A percentile compares a stretch with the other conserved stretches of the same genome.
Evolutionary conservation across 1,140 invertebrate genomes (phyloP).

Genomic region (Eulimnadia texana): DNA sequence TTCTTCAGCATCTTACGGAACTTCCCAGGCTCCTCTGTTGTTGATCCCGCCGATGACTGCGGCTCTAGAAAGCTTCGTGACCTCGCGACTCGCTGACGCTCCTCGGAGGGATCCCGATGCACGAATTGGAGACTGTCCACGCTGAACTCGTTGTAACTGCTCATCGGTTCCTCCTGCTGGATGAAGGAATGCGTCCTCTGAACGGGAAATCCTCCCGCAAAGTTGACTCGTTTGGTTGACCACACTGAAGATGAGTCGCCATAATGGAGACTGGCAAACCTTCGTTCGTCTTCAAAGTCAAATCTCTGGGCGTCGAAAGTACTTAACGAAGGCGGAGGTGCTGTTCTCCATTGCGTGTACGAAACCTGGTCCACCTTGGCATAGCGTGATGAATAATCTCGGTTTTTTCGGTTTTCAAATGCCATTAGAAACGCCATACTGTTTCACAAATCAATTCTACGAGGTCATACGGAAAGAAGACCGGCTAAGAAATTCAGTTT

Average conservation of each 20-base stretch:
- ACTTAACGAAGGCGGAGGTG: neutral
- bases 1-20: conserved; percentile 12
- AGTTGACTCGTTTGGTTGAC: neutral
- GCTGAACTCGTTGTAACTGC: neutral
- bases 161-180: neutral
- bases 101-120: neutral
- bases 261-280: neutral
- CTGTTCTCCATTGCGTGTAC: neutral
- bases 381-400: neutral
- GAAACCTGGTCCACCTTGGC: neutral
- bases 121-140: neutral
- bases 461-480: too few species aligned
- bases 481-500: too few species aligned
- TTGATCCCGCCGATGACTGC: neutral
- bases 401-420: neutral
- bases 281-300: neutral
- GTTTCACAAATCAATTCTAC: too few species aligned
- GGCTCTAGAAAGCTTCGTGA: conserved; percentile 2
- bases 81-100: neutral
- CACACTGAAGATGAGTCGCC: neutral
- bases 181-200: neutral
- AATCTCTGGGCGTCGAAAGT: neutral
- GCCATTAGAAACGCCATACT: neutral
- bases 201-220: neutral
- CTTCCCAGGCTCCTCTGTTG: neutral